Base-by-base conservation (phyloP, 2,797 vertebrate genomes). In the Echeneis naucrates region DNA sequence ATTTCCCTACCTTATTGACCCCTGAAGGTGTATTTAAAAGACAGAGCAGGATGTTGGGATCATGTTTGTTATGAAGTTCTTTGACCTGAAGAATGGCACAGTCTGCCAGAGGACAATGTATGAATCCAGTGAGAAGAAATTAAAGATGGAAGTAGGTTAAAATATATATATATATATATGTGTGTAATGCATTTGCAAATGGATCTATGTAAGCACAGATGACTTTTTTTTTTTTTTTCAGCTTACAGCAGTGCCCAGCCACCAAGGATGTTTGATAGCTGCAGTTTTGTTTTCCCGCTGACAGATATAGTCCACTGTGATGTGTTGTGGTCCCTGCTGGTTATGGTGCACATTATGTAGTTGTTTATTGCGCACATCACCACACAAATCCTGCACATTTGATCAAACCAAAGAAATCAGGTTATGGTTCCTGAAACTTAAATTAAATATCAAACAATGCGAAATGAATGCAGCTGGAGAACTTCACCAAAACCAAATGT, bases 131-230 rank as follows among this genome's bases (percentile, higher is more conserved):
- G 26, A 59, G 23, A 17, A 37, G 42, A 5, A 3, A 73, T 80
- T 78, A 78, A 80, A 77, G 65, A 78, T 69, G 24, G 35, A 67
- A 48, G 5, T 11, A 4, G 21, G 48, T 55, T 21, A 54, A 37
- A 14, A 66, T 35, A 37, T 44, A 54, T 70, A 42, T 68, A 67
- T 69, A 42, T n/a, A n/a, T n/a, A 66, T 35, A 37, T 44, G 54
- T 70, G 42, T 68, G 67, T 69, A 42, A 65, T 66, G 21, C 24
- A 72, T 77, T 68, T 45, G 17, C 27, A 72, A 78, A 80, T 75
- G 42, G 21, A 37, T 61, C 63, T 66, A 48, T 80, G 69, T 47
- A 38, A 42, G 32, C 33, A 23, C 53, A 55, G 23, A 64, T 55
- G 26, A 63, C 11, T 59, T 61, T 61, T 59, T 61, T 61, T 51